Evolutionary conservation across 2,113 vertebrate genomes (phyloP).

Genomic region (human (Homo sapiens)): DNA sequence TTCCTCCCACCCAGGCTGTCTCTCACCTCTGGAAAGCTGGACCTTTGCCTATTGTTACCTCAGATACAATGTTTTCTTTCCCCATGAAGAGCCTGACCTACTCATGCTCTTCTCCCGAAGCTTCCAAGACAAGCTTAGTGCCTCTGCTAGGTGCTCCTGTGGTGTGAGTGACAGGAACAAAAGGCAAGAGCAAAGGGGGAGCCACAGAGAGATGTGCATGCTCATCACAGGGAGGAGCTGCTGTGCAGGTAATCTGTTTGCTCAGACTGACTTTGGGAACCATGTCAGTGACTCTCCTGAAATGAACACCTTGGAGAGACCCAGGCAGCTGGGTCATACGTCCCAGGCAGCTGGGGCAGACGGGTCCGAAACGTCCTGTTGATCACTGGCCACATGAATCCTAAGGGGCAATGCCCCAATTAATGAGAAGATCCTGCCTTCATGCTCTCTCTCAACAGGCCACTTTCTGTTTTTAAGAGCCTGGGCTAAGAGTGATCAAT

Average conservation of each 20-base stretch:
- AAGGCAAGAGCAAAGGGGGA: background rate
- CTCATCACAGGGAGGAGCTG: background rate
- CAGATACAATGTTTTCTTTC: background rate
- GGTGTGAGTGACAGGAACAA: background rate
- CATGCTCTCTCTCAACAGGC: background rate
- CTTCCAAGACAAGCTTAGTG: background rate
- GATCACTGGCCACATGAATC: background rate
- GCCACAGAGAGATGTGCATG: background rate
- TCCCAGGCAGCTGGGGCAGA: background rate
- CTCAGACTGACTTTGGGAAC: background rate
- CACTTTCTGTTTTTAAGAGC: background rate
- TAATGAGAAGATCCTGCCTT: background rate
- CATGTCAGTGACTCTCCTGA: background rate
- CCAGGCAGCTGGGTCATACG: background rate
- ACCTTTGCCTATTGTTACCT: background rate
- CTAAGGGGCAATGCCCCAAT: background rate
- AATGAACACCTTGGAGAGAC: background rate
- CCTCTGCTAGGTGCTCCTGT: background rate
- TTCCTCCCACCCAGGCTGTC: background rate
- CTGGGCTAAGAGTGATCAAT: background rate
- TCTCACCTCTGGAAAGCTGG: background rate
- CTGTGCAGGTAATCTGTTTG: background rate
- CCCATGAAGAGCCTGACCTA: background rate
- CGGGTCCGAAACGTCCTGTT: fast-evolving
- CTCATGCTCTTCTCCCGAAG: background rate